Evolutionary conservation across 2,113 vertebrate genomes (phyloP).

Genomic region (Indicator maculatus): DNA sequence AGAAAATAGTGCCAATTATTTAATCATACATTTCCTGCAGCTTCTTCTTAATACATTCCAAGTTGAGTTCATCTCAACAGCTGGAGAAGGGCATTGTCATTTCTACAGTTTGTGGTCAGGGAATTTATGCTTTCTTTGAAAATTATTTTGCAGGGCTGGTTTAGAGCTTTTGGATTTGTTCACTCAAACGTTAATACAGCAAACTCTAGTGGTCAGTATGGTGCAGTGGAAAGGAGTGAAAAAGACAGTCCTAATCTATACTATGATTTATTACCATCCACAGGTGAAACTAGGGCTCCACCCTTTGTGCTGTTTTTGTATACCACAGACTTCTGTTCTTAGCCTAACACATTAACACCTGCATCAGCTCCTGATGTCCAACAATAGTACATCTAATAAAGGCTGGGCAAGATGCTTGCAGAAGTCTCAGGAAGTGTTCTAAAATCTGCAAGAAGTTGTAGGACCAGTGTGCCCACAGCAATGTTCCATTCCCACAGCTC

Average conservation of each 20-base stretch:
- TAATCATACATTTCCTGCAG: conserved; percentile 42
- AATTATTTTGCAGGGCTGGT: background rate
- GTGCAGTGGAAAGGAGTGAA: conserved; percentile 35
- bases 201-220: conserved; percentile 66
- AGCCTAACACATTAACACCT: background rate
- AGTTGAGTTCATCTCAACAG: conserved; percentile 35
- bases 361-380: background rate
- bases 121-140: conserved; percentile 12
- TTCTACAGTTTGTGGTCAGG: conserved; percentile 9
- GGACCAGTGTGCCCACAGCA: background rate
- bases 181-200: conserved; percentile 18
- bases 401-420: background rate
- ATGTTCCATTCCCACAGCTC: background rate
- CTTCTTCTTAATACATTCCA: background rate
- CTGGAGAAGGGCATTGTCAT: background rate
- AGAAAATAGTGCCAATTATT: conserved; percentile 25
- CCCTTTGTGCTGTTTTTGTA: background rate
- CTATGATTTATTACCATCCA: background rate
- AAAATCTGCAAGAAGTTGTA: background rate
- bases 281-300: conserved; percentile 6
- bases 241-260: background rate
- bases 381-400: background rate
- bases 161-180: conserved; percentile 20
- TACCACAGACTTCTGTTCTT: background rate
- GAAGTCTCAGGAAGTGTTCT: background rate